Conservation (phyloP, 2,113 vertebrate species). For the Megaceryle torquata region DNA sequence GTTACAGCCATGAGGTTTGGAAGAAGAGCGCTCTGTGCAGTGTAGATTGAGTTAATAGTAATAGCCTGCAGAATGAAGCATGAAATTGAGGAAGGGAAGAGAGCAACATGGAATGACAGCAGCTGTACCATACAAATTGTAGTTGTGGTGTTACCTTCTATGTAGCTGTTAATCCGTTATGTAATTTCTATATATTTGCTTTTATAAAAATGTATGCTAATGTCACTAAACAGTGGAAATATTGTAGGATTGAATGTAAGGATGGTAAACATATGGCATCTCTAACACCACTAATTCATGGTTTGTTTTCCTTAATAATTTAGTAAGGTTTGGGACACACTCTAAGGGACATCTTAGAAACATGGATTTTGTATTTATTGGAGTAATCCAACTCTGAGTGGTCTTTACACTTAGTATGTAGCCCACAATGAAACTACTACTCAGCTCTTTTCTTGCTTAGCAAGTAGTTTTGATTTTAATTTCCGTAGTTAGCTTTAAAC, state of each 20-base stretch:
- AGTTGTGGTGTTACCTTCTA: neutral
- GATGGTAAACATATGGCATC: neutral
- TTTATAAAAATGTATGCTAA: neutral
- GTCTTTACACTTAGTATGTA: neutral
- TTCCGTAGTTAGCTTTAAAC: neutral
- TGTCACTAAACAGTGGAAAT: accelerated
- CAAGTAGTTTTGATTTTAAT: neutral
- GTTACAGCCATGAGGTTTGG: neutral
- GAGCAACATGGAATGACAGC: neutral
- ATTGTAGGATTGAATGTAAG: neutral
- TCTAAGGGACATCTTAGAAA: neutral
- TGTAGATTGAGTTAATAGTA: neutral
- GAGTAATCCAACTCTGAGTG: neutral
- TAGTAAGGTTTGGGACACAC: neutral
- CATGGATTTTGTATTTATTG: neutral
- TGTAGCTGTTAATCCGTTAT: neutral
- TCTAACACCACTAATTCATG: neutral
- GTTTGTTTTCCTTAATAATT: neutral
- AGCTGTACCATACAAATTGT: neutral
- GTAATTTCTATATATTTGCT: neutral
- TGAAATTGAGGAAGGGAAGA: neutral
- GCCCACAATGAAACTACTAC: neutral
- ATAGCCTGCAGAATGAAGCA: neutral
- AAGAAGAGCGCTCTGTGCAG: neutral
- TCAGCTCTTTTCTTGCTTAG: neutral